Evolutionary conservation across 2,113 vertebrate genomes (phyloP), one percentile per base, ranked within the genome.

Genomic region (Ciconia boyciana): DNA sequence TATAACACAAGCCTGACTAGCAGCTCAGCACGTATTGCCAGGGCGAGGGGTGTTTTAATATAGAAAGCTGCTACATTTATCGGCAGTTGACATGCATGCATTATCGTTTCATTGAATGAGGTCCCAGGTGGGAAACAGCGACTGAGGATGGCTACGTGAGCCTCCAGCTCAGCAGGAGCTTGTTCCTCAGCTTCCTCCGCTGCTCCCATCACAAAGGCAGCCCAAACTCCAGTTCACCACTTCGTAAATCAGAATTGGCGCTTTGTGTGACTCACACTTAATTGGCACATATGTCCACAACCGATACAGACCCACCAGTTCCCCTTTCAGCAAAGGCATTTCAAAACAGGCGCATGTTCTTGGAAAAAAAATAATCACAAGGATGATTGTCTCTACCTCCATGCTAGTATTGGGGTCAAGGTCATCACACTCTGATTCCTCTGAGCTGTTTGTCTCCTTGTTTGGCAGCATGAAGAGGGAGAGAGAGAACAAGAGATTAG

Each of bases 381-480:
- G 78, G 91, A 96, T 93, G 95, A 97, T 97, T 90, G 95, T 96
- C 96, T 98, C 98, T 99, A 99, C 99, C 99, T 99, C 99, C 99
- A 99, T 99, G 97, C 99, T 99, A 95, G 99, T 99, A 98, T 99
- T 99, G 97, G 99, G 99, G 96, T 99, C 99, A 97, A 99, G 98
- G 97, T 99, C 99, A 95, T 99, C 99, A 97, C 99, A 99, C 96
- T 99, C 99, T 48, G 99, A 99, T 97, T 99, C 99, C 97, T 99
- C 99, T 90, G 99, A 99, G 90, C 99, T 99, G 98, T 99, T 99
- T 96, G 98, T 98, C 96, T 99, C 99, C 99, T 99, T 98, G 97
- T 96, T 94, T 96, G 98, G 98, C 98, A 98, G 98, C 98, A 97
- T 98, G 98, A 96, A 97, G 95, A 93, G 94, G 98, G 94, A 98